Base-by-base conservation (phyloP, 2,797 vertebrate species). In the Natrix natrix region DNA sequence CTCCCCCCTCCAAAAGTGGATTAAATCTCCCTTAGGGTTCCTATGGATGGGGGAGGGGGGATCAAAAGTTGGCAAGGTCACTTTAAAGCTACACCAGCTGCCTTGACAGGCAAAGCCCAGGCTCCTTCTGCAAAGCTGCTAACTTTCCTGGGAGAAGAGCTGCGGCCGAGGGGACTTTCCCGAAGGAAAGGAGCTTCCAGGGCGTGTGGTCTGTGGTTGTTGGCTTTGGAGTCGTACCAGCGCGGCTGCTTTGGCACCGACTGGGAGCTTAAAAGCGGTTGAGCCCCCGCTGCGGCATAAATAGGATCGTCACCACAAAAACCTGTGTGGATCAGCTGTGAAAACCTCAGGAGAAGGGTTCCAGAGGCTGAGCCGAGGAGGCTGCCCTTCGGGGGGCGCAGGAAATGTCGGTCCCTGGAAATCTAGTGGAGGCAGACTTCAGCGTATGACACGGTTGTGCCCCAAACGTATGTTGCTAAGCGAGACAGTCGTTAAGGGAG, bases 1-100 rank as follows among this genome's bases (percentile, higher is more conserved):
- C 2, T 8, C 8, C 4, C 32, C 8, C 32, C 10, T 10, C 32
- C 32, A 1, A 10, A 43, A 20, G 32, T 8, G 32, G 66, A 16
- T 69, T 14, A 6, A 74, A 37, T 74, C 69, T 8, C 69, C 22
- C 16, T 17, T 37, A 32, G 0, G 1, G 7, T 20, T 37, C 32
- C 32, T 3, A 37, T 6, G 1, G 69, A n/a, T 14, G 63, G 4
- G 4, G 4, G 0, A 17, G 6, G 14, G n/a, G 2, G n/a, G 10
- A 61, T 4, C 8, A 1, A 12, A n/a, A 37, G 32, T 7, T 17
- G 32, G 69, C 69, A 20, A 17, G 0, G 1, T 1, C 0, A 10
- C 1, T 32, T 32, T 37, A 17, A 37, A 37, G 17, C 17, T 8
- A 2, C 32, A 0, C 2, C 16, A 8, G 8, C 69, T 37, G 16